Base-by-base conservation (phyloP, 2,888 invertebrate genomes). In the Thumatha senex region DNA sequence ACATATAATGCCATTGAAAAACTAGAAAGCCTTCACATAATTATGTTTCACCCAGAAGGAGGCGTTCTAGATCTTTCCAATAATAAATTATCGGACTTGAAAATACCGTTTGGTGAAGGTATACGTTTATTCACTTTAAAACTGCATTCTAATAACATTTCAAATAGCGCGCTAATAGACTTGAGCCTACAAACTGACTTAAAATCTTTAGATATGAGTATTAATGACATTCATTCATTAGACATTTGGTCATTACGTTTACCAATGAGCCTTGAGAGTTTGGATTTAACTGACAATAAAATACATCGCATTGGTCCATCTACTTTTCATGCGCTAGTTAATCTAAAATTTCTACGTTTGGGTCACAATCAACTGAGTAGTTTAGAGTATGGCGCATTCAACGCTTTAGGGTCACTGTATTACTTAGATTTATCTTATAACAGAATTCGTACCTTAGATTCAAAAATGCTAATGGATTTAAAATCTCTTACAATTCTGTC, bases 1-100 rank as follows among this genome's bases (percentile, higher is more conserved):
- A 82, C 87, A 5, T 61, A 66, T 36, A 90, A 91, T 51, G 64
- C 72, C 3, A 75, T 90, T 11, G 62, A 63, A 3, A 66, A 70
- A 35, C 47, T 88, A 2, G 69, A 78, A 14, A 69, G 71, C 51
- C 66, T 90, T 7, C 70, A 72, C 9, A 81, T 90, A 36, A 63
- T 55, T 34, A 77, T 78, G 50, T 89, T 90, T 33, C 82, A 89
- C 50, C 67, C 74, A 0, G 74, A 77, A 30, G 88, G 89, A 12
- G 90, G 89, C 3, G 70, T 82, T 7, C 53, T 91, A 18, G 88
- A 90, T 56, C 67, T 91, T 15, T 89, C 89, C 5, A 78, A 87
- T 54, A 91, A 89, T 47, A 77, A 62, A 7, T 58, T 91, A 30
- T 73, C 71, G 8, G 64, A 65, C 40, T 61, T 90, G 7, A 73